Conservation (phyloP, 64 coral and sea anemone genomes). For the Pachyseris speciosa region DNA sequence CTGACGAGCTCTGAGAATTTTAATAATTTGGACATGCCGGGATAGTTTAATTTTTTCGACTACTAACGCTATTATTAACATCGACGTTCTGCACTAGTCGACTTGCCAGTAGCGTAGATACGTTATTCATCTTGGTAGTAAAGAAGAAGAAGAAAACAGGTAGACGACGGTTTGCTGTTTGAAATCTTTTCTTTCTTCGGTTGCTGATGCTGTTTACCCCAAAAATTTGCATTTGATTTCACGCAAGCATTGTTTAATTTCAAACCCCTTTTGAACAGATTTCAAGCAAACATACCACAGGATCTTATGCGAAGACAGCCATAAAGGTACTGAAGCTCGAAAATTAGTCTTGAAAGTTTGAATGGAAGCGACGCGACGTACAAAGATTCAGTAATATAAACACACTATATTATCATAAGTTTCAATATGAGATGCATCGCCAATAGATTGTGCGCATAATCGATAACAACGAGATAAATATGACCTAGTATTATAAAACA, state of each 20-base stretch:
- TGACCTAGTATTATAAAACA: too few species aligned
- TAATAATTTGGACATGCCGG: too few species aligned
- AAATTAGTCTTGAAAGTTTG: background rate
- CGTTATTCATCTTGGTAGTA: too few species aligned
- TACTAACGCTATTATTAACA: too few species aligned
- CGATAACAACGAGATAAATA: too few species aligned
- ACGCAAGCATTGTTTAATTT: slow-evolving; percentile 16
- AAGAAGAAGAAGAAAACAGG: background rate
- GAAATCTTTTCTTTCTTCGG: background rate
- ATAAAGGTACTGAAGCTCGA: background rate
- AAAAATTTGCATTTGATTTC: slow-evolving; percentile 48
- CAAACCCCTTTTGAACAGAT: background rate
- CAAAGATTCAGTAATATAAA: background rate
- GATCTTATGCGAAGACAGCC: background rate
- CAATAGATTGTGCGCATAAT: too few species aligned
- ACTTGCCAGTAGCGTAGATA: too few species aligned
- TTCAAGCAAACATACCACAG: background rate
- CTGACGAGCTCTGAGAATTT: too few species aligned
- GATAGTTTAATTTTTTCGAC: too few species aligned
- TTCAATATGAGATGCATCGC: too few species aligned
- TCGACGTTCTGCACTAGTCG: too few species aligned
- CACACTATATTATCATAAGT: too few species aligned
- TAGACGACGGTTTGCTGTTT: background rate
- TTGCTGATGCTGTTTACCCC: background rate
- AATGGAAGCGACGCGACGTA: background rate